Evolutionary conservation across 2,888 invertebrate species (phyloP), one percentile per base, ranked within the genome.

Genomic region (Pilophorus perplexus): DNA sequence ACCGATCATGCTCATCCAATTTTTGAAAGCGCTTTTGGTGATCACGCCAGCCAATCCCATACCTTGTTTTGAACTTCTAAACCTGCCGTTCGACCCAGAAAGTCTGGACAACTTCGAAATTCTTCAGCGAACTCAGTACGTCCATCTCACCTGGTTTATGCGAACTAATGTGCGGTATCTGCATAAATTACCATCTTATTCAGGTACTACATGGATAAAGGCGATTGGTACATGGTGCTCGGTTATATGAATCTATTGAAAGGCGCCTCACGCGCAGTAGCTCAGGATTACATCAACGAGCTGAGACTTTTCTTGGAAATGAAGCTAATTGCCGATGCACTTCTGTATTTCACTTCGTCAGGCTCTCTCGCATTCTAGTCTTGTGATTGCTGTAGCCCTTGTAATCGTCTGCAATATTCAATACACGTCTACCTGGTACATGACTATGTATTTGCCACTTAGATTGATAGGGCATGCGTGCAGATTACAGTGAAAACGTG

Each of bases 281-380:
- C 96, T 0, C 78, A 80, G 42, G 88, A 91, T 71, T 98, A 97
- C 97, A 84, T 92, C 76, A 83, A 86, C 66, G 93, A 93, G 73
- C 85, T 92, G 0, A 83, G 87, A 62, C 82, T 89, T 54, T 83
- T 90, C 71, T 79, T 97, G 71, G 96, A 96, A 79, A 90, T 92
- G 10, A 84, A 89, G 75, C 93, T 93, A 77, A 93, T 93, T 10
- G 91, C 94, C 6, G 87, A 91, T 74, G 89, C 91, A 0, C 80
- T 98, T 25, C 82, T 95, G 76, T 91, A 95, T 0, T 90, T 94
- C 76, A 93, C 94, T 3, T 86, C 90, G 0, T 88, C 93, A 1
- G 83, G 86, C 71, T 87, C 86, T 23, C 78, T 88, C 64, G 75
- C 80, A 73, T 81, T 81, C 75, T 76, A 28, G n/a, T n/a, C n/a